phyloP scores from a whole-genome alignment of 2,888 invertebrate genomes.

The Candidula unifasciata region DNA sequence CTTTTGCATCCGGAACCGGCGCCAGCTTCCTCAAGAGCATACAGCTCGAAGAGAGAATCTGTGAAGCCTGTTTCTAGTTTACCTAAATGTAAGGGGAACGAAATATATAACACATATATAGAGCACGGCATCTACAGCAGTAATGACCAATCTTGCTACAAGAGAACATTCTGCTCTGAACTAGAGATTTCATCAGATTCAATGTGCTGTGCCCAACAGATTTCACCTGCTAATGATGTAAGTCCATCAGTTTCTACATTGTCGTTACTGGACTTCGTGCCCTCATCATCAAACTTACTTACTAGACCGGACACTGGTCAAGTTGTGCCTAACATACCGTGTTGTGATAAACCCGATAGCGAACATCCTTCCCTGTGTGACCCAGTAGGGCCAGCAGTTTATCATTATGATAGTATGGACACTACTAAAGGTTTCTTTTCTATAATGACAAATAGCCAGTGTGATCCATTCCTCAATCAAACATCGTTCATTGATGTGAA shows the following conservation, averaged over 20 bases:
- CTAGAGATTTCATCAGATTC: not conserved
- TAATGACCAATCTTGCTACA: not conserved
- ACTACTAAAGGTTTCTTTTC: not conserved
- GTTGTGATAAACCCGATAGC: not conserved
- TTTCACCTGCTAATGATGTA: not conserved
- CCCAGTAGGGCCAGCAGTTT: not conserved
- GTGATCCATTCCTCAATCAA: slow-evolving; percentile 33
- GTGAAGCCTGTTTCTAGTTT: not conserved
- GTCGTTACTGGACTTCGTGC: not conserved
- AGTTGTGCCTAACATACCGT: not conserved
- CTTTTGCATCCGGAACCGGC: not conserved
- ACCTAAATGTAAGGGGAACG: no score
- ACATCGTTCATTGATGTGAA: not conserved
- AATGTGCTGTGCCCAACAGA: not conserved
- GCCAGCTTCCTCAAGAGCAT: not conserved
- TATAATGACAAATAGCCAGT: slow-evolving; percentile 20
- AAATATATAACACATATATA: not conserved
- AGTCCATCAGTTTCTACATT: not conserved
- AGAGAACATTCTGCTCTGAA: not conserved
- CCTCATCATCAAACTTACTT: not conserved
- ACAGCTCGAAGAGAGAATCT: not conserved
- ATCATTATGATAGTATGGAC: not conserved
- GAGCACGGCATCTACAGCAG: not conserved
- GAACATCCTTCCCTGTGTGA: not conserved
- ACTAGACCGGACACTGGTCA: not conserved